Percentiles rank a stretch among this genome's conserved stretches.
These are phyloP conservation scores for Gorsachius magnificus DNA, from an alignment of 2,797 vertebrate genomes.

Conservation along the genomic window DNA sequence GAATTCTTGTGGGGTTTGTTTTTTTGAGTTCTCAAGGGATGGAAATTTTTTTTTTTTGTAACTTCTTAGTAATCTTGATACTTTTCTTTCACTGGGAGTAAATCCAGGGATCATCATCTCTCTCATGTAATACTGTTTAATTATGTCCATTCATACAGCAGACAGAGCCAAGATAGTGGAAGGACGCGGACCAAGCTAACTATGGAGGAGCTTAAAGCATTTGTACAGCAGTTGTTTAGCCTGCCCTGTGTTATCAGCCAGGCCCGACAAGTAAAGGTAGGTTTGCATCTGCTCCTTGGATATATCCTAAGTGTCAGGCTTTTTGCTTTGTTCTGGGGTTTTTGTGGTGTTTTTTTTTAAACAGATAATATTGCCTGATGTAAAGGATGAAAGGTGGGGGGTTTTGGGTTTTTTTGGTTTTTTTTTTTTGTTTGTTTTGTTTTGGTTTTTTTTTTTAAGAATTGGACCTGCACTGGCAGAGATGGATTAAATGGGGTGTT, in stretches of 20 bases:
- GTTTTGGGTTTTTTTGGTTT: not conserved
- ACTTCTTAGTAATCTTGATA: not conserved
- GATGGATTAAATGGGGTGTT: not conserved
- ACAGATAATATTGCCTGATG: not conserved
- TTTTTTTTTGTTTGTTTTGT: not conserved
- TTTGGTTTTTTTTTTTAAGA: not conserved
- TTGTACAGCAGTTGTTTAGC: slow-evolving; percentile 93
- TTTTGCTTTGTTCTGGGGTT: not conserved
- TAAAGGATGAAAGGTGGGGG: not conserved
- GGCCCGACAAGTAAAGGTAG: slow-evolving; percentile 94
- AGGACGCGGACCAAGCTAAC: slow-evolving; percentile 92
- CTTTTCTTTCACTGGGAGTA: not conserved
- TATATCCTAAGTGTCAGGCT: not conserved
- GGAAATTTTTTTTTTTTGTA: not conserved
- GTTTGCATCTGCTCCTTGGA: slow-evolving; percentile 12
- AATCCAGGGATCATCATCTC: not conserved
- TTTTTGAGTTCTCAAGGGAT: not conserved
- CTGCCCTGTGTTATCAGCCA: slow-evolving; percentile 96
- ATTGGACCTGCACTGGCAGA: not conserved
- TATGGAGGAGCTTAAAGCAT: slow-evolving; percentile 95
- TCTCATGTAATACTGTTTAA: not conserved
- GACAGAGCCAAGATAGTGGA: slow-evolving; percentile 85
- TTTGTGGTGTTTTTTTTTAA: not conserved
- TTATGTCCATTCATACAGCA: slow-evolving; percentile 67
- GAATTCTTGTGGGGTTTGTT: not conserved